Base-by-base conservation (phyloP, 2,113 vertebrate species). In the Gnathonemus longibarbis region DNA sequence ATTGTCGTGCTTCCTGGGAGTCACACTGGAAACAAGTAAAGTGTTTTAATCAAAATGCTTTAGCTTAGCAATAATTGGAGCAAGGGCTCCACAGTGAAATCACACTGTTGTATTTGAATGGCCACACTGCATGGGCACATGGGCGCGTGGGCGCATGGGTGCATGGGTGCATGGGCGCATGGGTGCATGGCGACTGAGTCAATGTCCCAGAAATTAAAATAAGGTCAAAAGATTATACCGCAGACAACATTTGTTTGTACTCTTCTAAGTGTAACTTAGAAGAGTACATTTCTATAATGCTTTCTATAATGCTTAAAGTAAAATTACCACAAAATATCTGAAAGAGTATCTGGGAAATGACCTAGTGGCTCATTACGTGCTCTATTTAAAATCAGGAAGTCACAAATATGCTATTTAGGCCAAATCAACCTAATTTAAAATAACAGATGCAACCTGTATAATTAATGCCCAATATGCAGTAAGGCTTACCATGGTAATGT, bases 381-480 rank as follows among this genome's bases (percentile, higher is more conserved):
- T 50, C 48, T 48, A 86, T 27, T 87, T 87, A 87, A 87, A 87
- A 19, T 5, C 49, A 87, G 85, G 85, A 87, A 87, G 46, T 87
- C 50, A 56, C 48, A n/a, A 53, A 87, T 53, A 31, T 48, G 48
- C 27, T 87, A 45, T 84, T 84, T 84, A 45, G 45, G 45, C 74
- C 74, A 84, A 84, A 84, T 84, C 45, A 84, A 46, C 42, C 19
- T 84, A 84, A 84, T 84, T n/a, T 84, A 45, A 84, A 11, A 84
- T 42, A 84, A 84, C 45, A 84, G 39, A 84, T 84, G 83, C 45
- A 84, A 84, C 24, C 45, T 84, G 45, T 84, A 46, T 84, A 84
- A 48, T 84, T 46, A 84, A 46, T 80, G 35, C 13, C 74, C 45
- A 46, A n/a, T n/a, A 84, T n/a, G 83, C 45, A 84, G 21, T 19